Conservation (phyloP, 1,140 invertebrate species). For the Pseudomyrmex pallidus region DNA sequence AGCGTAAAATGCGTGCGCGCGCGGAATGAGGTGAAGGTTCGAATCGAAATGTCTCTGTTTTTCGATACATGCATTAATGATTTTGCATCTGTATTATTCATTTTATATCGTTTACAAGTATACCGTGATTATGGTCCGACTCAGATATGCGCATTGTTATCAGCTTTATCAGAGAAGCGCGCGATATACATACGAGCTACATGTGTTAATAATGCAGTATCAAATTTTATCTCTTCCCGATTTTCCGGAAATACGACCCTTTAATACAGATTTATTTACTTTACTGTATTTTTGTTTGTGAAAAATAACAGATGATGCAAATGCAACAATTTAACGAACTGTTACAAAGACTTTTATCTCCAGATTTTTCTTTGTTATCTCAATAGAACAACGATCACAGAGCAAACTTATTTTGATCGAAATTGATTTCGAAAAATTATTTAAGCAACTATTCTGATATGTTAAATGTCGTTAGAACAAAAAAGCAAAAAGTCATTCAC, state of each 20-base stretch:
- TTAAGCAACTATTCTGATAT: too few relatives aligned
- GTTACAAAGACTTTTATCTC: neutral
- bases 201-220: neutral
- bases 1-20: neutral
- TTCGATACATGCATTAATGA: constrained; percentile 46
- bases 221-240: neutral
- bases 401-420: too few relatives aligned
- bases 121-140: constrained; percentile 37
- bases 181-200: neutral
- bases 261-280: too few relatives aligned
- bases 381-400: too few relatives aligned
- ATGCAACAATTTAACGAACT: neutral
- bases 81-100: constrained; percentile 53
- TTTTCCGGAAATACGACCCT: too few relatives aligned
- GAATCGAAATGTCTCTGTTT: constrained; percentile 45
- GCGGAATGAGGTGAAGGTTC: neutral
- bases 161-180: constrained; percentile 21
- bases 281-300: too few relatives aligned
- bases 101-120: constrained; percentile 40
- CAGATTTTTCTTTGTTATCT: too few relatives aligned
- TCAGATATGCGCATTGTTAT: constrained; percentile 35
- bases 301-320: neutral
- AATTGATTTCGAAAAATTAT: too few relatives aligned
- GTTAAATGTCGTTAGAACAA: too few relatives aligned
- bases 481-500: too few relatives aligned